phyloP scores from a whole-genome alignment of 2,797 vertebrate genomes.

The Muscicapa striata region DNA sequence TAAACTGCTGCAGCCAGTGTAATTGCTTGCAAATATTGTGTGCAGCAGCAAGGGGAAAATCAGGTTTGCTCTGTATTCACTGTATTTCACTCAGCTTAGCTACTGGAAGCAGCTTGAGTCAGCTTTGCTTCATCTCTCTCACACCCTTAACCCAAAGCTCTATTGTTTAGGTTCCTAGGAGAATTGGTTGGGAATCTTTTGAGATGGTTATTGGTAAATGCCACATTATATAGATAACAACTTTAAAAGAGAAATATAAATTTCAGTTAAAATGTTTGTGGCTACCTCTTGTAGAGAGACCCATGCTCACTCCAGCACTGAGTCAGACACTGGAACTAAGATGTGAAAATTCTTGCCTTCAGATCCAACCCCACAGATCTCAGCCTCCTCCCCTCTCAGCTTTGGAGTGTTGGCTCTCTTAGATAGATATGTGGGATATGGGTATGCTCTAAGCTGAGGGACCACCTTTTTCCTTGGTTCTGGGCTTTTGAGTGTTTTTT shows the following conservation, averaged over 20 bases:
- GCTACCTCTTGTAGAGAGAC: background rate
- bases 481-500: background rate
- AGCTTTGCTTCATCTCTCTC: slow-evolving; percentile 15
- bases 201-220: slow-evolving; percentile 1
- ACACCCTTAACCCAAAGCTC: slow-evolving; percentile 23
- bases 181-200: slow-evolving; percentile 13
- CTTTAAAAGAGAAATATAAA: slow-evolving; percentile 29
- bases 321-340: background rate
- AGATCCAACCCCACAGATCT: background rate
- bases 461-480: background rate
- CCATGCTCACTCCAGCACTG: background rate
- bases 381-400: background rate
- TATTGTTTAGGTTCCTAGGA: background rate
- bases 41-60: background rate
- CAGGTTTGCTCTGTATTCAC: background rate
- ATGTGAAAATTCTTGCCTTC: background rate
- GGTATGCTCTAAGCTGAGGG: background rate
- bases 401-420: background rate
- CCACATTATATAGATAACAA: background rate
- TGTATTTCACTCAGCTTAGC: background rate
- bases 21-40: slow-evolving; percentile 27
- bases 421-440: background rate
- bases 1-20: background rate
- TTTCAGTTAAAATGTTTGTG: background rate
- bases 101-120: slow-evolving; percentile 18